These are phyloP conservation scores for Drosophila willistoni DNA, from an alignment of 1,140 invertebrate genomes.

Conservation along the genomic window DNA sequence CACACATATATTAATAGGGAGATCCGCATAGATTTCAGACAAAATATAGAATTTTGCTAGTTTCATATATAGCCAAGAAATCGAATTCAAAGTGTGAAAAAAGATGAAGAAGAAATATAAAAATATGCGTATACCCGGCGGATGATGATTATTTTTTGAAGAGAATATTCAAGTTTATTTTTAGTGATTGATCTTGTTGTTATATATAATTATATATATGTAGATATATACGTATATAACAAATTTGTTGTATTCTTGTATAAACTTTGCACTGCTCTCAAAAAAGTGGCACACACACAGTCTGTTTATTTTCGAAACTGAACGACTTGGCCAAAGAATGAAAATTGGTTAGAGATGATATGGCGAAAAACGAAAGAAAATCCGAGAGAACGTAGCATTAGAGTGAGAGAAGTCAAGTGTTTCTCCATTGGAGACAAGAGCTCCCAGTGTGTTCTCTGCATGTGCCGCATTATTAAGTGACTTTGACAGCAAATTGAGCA, in stretches of 20 bases:
- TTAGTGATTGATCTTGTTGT: conserved; percentile 80
- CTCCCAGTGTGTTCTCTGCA: neutral
- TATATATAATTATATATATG: conserved; percentile 38
- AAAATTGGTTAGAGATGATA: conserved; percentile 36
- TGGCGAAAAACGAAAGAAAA: conserved; percentile 22
- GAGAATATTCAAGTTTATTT: conserved; percentile 63
- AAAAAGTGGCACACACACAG: conserved; percentile 77
- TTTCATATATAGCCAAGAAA: conserved; percentile 36
- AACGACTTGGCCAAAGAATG: conserved; percentile 52
- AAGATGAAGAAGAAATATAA: conserved; percentile 52
- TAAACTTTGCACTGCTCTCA: conserved; percentile 66
- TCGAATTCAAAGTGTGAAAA: conserved; percentile 49
- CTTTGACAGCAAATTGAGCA: neutral
- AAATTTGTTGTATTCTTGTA: conserved; percentile 56
- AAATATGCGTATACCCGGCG: conserved; percentile 27
- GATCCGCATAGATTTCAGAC: conserved; percentile 17
- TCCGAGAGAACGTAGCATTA: neutral
- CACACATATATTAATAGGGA: neutral
- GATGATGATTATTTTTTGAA: conserved; percentile 20
- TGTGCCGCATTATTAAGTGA: neutral
- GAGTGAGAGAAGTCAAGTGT: neutral
- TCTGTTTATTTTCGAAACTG: conserved; percentile 80
- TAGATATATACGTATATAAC: conserved; percentile 24
- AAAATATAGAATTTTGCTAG: conserved; percentile 49
- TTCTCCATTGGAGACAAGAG: conserved; percentile 2